Evolutionary conservation across 2,797 vertebrate genomes (phyloP).

Genomic region (Pseudocheirus occidentalis): DNA sequence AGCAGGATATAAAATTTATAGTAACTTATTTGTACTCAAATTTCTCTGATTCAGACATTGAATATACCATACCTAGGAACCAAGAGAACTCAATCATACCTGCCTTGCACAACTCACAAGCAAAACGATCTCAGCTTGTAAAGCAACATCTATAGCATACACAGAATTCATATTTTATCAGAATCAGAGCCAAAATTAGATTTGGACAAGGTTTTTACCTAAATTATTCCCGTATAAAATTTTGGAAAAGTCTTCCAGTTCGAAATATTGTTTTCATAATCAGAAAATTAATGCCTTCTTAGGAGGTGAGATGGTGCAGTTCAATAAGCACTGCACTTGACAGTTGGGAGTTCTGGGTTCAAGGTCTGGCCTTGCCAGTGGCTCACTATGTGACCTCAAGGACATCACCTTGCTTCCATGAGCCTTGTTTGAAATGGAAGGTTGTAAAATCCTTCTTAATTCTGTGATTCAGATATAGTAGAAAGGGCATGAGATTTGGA

Average conservation of each 20-base stretch:
- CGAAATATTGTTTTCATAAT: neutral
- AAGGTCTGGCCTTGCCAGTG: neutral
- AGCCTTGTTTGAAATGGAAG: neutral
- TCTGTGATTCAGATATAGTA: neutral
- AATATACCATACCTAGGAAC: neutral
- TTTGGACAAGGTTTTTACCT: slow-evolving; percentile 8
- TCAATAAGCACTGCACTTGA: neutral
- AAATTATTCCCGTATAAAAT: neutral
- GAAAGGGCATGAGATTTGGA: neutral
- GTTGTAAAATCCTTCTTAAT: neutral
- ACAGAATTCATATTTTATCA: slow-evolving; percentile 34
- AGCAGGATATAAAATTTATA: neutral
- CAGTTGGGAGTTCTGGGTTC: neutral
- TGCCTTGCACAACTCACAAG: neutral
- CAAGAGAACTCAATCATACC: neutral
- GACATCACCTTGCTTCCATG: neutral
- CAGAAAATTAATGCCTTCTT: neutral
- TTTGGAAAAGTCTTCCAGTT: neutral
- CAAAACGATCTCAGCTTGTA: neutral
- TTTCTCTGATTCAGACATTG: neutral
- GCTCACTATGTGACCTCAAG: neutral
- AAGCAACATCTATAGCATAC: neutral
- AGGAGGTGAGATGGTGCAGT: neutral
- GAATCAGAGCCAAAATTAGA: slow-evolving; percentile 35
- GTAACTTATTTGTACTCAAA: neutral